phyloP scores from a whole-genome alignment of 2,888 invertebrate genomes.

The Macrophya alboannulata region DNA sequence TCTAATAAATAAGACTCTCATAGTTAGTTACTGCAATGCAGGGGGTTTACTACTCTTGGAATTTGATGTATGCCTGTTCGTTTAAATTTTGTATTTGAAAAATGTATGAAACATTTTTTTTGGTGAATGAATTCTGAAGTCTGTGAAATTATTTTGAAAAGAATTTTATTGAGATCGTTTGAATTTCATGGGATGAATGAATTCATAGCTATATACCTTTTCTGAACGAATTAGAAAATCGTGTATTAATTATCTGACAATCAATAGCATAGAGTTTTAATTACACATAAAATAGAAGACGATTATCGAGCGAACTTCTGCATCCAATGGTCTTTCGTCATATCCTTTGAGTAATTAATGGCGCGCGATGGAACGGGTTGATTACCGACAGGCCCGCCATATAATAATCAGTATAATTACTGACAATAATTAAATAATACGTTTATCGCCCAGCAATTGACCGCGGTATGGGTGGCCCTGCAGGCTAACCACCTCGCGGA shows the following conservation, averaged over 20 bases:
- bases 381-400: slow-evolving; percentile 64
- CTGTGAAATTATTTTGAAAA: too few species aligned
- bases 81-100: too few species aligned
- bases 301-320: slow-evolving; percentile 1
- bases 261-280: slow-evolving; percentile 20
- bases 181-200: neutral
- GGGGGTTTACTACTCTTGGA: neutral
- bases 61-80: neutral
- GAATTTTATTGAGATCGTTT: too few species aligned
- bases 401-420: slow-evolving; percentile 76
- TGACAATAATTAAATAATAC: slow-evolving; percentile 76
- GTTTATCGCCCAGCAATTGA: slow-evolving; percentile 67
- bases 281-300: slow-evolving; percentile 25
- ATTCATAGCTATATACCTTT: too few species aligned
- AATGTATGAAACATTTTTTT: too few species aligned
- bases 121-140: too few species aligned
- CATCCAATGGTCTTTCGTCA: neutral
- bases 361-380: slow-evolving; percentile 64
- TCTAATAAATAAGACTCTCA: slow-evolving; percentile 2
- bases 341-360: slow-evolving; percentile 71
- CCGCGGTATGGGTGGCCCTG: slow-evolving; percentile 71
- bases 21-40: neutral
- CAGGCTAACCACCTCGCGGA: slow-evolving; percentile 24
- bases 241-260: neutral
- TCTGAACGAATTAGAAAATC: neutral